Evolutionary conservation across 2,888 invertebrate species (phyloP).

Genomic region (Synanthedon formicaeformis): DNA sequence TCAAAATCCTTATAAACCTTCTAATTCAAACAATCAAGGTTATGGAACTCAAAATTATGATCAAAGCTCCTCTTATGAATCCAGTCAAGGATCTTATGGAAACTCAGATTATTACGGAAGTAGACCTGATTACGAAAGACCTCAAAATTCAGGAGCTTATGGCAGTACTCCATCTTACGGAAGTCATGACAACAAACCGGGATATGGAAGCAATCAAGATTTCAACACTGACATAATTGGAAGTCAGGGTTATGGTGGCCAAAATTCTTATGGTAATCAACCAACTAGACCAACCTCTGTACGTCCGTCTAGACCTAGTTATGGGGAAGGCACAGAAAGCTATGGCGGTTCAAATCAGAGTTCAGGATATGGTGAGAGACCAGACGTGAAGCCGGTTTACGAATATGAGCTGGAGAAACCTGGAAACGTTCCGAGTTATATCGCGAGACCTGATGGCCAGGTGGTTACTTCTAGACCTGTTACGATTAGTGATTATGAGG

Average conservation of each 20-base stretch:
- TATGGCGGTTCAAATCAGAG: slow-evolving; percentile 4
- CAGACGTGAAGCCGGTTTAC: slow-evolving; percentile 48
- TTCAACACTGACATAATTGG: background rate
- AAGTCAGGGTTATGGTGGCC: slow-evolving; percentile 1
- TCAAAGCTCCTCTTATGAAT: slow-evolving; percentile 9
- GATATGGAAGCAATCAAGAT: slow-evolving; percentile 1
- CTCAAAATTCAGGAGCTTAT: slow-evolving; percentile 5
- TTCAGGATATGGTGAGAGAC: slow-evolving; percentile 13
- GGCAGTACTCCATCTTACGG: slow-evolving; percentile 9
- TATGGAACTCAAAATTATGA: slow-evolving; percentile 10
- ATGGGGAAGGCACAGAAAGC: background rate
- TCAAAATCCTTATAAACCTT: slow-evolving; percentile 5
- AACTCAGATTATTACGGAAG: slow-evolving; percentile 8
- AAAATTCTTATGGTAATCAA: slow-evolving; percentile 4
- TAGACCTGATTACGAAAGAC: background rate
- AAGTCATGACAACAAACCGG: background rate
- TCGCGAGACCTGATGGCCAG: slow-evolving; percentile 36
- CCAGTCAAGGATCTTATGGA: slow-evolving; percentile 4
- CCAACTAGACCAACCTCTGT: background rate
- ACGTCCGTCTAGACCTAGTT: background rate
- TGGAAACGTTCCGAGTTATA: slow-evolving; percentile 37
- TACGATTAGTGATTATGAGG: slow-evolving; percentile 36
- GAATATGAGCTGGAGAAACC: slow-evolving; percentile 46
- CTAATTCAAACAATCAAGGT: slow-evolving; percentile 9
- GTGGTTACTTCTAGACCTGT: slow-evolving; percentile 50